A percentile compares a stretch with the other conserved stretches of the same genome.
Evolutionary conservation across 1,140 invertebrate species (phyloP).

Genomic region (Drosophila asahinai): DNA sequence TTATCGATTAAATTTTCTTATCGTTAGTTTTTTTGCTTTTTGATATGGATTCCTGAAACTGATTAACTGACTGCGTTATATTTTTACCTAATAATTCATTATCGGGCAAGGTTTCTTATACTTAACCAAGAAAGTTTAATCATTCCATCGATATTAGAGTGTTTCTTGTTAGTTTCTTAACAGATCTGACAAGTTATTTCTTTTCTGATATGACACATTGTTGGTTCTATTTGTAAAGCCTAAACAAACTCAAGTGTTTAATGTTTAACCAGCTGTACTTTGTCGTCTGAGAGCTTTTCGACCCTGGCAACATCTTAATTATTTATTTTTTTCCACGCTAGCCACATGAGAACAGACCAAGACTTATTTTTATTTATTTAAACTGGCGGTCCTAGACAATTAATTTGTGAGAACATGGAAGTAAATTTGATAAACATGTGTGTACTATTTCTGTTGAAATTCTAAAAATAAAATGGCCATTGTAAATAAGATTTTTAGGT

Average conservation of each 20-base stretch:
- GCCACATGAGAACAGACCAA: neutral
- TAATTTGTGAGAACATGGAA: neutral
- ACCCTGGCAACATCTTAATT: conserved; percentile 24
- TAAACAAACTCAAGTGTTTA: conserved; percentile 62
- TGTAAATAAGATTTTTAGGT: neutral
- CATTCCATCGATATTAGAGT: neutral
- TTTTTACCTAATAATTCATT: no score
- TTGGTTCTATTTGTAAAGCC: conserved; percentile 17
- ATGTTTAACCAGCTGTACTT: conserved; percentile 55
- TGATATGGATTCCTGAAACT: no score
- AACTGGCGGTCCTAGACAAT: neutral
- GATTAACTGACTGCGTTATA: no score
- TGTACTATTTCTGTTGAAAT: neutral
- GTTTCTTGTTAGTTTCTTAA: neutral
- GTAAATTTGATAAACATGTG: neutral
- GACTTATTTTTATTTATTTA: conserved; percentile 1
- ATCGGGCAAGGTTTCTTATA: no score
- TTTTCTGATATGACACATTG: conserved; percentile 11
- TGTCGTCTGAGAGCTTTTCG: conserved; percentile 18
- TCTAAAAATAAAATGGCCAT: conserved; percentile 1
- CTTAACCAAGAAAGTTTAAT: no score
- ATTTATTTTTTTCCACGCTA: conserved; percentile 15
- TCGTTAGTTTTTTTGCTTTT: no score
- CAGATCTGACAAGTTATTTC: neutral
- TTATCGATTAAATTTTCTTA: no score